Base-by-base conservation (phyloP, 2,113 vertebrate genomes). In the Sinocyclocheilus maitianheensis region DNA sequence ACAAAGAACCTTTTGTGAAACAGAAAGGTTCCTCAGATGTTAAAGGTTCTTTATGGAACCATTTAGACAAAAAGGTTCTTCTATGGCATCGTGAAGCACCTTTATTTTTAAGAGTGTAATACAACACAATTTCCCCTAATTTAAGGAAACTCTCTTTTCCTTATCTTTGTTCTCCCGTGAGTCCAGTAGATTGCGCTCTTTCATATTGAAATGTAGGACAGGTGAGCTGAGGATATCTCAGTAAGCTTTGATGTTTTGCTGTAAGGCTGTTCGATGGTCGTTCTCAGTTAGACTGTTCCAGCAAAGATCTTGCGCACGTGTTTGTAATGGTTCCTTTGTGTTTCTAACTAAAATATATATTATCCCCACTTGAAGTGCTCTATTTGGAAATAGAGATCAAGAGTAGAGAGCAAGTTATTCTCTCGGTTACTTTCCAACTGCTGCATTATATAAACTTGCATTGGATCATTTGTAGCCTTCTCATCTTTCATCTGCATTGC, bases 121-220 rank as follows among this genome's bases (percentile, higher is more conserved):
- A 63, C 74, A 79, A 16, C 53, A 69, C 22, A 20, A 14, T 30
- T 81, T 22, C 24, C 46, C 10, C 8, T 37, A 4, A 4, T 37
- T 40, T 22, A 69, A 37, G 4, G 37, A 37, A 37, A 37, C 3
- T 37, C 37, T 43, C 1, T 83, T 55, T 26, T 5, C 51, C n/a
- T 40, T 53, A 12, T 77, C 62, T 58, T 69, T 69, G 51, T 53
- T 53, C 62, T 77, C 37, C 5, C 3, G 7, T 46, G 40, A 37
- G 83, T 76, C 74, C 18, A 67, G 40, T 37, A 53, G 60, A 83
- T 67, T 82, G 71, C 20, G n/a, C 71, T 89, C 76, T 86, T 87
- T 86, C 85, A 81, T 89, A 78, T 85, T 77, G 84, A 84, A 86
- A 88, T 40, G 34, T 86, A 74, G 86, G 83, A 84, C 78, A 80